These are phyloP conservation scores for Sapajus apella DNA, from an alignment of 2,113 vertebrate species.

Conservation along the genomic window DNA sequence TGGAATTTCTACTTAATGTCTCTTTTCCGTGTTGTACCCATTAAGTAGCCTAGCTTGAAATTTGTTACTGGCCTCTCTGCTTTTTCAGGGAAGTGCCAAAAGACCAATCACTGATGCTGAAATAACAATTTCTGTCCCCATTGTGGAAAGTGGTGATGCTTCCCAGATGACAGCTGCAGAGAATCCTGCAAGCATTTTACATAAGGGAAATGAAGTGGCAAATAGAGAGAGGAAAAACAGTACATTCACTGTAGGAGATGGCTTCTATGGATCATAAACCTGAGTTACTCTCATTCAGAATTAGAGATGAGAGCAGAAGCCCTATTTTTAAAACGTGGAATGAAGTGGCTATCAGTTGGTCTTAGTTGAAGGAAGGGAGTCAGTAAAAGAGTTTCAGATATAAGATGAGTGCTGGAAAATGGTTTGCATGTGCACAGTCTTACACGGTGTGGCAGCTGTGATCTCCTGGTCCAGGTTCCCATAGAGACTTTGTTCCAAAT, in stretches of 20 bases:
- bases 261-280: conserved; percentile 55
- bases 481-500: background rate
- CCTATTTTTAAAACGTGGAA: conserved; percentile 18
- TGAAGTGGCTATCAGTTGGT: background rate
- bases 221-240: conserved; percentile 43
- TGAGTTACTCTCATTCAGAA: background rate
- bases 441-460: background rate
- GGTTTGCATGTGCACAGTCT: background rate
- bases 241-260: conserved; percentile 16
- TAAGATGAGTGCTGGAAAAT: background rate
- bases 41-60: conserved; percentile 39
- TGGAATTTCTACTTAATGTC: background rate
- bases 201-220: conserved; percentile 62
- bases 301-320: conserved; percentile 39
- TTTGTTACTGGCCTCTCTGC: conserved; percentile 41
- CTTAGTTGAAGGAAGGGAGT: background rate
- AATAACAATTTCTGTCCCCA: conserved; percentile 41
- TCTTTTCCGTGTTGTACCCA: background rate
- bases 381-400: background rate
- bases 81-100: conserved; percentile 45
- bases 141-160: conserved; percentile 65
- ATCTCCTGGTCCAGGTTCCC: background rate
- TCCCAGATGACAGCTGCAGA: conserved; percentile 73
- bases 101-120: conserved; percentile 36
- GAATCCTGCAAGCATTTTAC: conserved; percentile 57